Evolutionary conservation across 2,888 invertebrate species (phyloP).

Genomic region (Coecobrya sp.): DNA sequence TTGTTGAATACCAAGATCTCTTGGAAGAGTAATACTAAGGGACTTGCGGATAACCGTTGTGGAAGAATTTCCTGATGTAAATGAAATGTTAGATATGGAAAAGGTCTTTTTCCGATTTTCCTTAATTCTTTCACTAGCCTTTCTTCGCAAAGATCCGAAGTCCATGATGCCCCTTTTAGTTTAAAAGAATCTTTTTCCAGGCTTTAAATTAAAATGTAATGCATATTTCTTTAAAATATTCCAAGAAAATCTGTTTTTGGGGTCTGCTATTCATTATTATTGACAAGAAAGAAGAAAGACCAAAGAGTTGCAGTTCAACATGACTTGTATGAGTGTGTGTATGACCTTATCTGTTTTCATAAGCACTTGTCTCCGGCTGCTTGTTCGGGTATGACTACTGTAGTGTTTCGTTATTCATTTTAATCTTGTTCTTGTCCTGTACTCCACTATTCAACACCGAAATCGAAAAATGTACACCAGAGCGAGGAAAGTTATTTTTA

Average conservation of each 20-base stretch:
- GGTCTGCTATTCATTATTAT: too few species aligned
- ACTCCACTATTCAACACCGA: constrained; percentile 25
- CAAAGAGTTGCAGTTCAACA: too few species aligned
- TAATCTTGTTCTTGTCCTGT: constrained; percentile 6
- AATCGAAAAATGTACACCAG: constrained; percentile 1
- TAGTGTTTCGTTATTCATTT: background rate
- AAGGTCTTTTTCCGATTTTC: constrained; percentile 81
- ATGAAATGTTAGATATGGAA: constrained; percentile 86
- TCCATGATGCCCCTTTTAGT: constrained; percentile 78
- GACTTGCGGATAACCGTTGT: constrained; percentile 82
- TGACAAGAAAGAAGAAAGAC: too few species aligned
- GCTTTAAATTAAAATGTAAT: background rate
- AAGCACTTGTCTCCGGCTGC: constrained; percentile 15
- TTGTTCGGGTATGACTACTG: background rate
- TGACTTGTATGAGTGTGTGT: background rate
- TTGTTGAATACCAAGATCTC: constrained; percentile 67
- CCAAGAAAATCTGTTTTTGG: too few species aligned
- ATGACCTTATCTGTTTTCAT: constrained; percentile 11
- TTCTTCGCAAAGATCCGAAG: constrained; percentile 82
- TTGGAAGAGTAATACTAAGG: constrained; percentile 73
- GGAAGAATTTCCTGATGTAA: constrained; percentile 82
- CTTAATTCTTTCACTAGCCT: constrained; percentile 68
- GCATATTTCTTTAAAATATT: background rate
- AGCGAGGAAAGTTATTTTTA: constrained; percentile 57
- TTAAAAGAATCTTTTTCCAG: background rate